Conservation (phyloP, 2,797 vertebrate genomes). For the Sphenodon punctatus region DNA sequence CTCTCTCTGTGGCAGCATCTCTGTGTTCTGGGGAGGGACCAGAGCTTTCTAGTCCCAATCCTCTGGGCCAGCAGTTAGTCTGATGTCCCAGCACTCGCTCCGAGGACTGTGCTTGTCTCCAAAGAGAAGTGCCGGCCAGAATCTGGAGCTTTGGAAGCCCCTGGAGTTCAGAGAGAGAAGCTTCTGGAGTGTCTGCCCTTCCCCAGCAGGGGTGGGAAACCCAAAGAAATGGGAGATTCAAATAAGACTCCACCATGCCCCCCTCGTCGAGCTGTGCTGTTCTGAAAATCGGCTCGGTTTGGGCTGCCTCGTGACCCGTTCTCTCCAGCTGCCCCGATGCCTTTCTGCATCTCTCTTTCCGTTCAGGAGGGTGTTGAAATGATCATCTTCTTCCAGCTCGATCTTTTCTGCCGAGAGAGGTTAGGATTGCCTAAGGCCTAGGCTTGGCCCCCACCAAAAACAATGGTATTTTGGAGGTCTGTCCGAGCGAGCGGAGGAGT, state of each 20-base stretch:
- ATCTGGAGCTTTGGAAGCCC: no score
- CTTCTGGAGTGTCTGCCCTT: not conserved
- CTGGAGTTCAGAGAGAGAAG: no score
- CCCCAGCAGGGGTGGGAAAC: not conserved
- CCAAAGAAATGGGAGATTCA: not conserved
- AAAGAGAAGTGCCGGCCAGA: no score
- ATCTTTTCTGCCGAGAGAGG: not conserved
- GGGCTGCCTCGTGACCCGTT: not conserved
- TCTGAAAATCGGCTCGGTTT: not conserved
- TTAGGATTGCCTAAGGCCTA: rapidly evolving
- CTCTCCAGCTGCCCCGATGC: rapidly evolving
- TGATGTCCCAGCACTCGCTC: no score
- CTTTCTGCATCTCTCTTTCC: not conserved
- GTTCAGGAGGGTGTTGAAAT: not conserved
- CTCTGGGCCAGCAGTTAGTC: no score
- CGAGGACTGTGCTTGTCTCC: no score
- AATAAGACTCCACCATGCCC: rapidly evolving
- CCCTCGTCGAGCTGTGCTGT: not conserved
- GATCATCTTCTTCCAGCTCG: not conserved
- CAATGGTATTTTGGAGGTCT: not conserved
- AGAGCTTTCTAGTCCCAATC: no score
- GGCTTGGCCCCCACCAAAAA: not conserved
- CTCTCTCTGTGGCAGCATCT: rapidly evolving
- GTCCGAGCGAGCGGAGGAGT: rapidly evolving
- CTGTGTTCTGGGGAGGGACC: not conserved